These are phyloP conservation scores for Unio delphinus DNA, from an alignment of 2,888 invertebrate species.

Conservation along the genomic window DNA sequence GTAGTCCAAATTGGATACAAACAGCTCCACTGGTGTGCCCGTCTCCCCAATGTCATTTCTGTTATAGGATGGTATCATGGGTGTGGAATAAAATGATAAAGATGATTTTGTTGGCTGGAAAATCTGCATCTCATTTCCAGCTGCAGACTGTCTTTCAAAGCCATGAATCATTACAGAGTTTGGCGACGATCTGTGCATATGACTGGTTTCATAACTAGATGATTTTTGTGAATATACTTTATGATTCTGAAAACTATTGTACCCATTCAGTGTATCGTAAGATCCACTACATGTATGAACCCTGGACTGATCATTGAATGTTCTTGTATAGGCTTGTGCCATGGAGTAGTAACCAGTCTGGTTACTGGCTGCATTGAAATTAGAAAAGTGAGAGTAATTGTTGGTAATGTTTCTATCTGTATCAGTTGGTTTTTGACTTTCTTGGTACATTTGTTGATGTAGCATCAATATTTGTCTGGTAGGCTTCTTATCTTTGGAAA, in stretches of 20 bases:
- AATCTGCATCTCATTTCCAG: background rate
- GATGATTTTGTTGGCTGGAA: background rate
- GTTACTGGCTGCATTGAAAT: conserved; percentile 22
- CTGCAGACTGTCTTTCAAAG: background rate
- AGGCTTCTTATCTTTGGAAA: conserved; percentile 41
- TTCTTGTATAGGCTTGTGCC: background rate
- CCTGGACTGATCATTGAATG: background rate
- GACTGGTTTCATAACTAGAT: too few relatives aligned
- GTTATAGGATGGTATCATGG: conserved; percentile 22
- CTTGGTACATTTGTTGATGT: conserved; percentile 55
- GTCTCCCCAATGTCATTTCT: conserved; percentile 27
- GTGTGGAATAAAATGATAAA: conserved; percentile 13
- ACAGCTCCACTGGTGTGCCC: conserved; percentile 58
- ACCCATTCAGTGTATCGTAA: too few relatives aligned
- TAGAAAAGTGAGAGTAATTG: conserved; percentile 29
- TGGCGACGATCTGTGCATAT: too few relatives aligned
- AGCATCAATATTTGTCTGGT: conserved; percentile 48
- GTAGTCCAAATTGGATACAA: conserved; percentile 81
- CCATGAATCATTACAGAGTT: too few relatives aligned
- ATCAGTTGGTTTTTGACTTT: conserved; percentile 30
- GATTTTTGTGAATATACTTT: background rate
- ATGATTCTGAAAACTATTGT: too few relatives aligned
- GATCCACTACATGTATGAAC: background rate
- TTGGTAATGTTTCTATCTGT: conserved; percentile 15
- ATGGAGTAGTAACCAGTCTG: background rate